Evolutionary conservation across 2,113 vertebrate species (phyloP), one percentile per base, ranked within the genome.

Genomic region (Platichthys flesus): DNA sequence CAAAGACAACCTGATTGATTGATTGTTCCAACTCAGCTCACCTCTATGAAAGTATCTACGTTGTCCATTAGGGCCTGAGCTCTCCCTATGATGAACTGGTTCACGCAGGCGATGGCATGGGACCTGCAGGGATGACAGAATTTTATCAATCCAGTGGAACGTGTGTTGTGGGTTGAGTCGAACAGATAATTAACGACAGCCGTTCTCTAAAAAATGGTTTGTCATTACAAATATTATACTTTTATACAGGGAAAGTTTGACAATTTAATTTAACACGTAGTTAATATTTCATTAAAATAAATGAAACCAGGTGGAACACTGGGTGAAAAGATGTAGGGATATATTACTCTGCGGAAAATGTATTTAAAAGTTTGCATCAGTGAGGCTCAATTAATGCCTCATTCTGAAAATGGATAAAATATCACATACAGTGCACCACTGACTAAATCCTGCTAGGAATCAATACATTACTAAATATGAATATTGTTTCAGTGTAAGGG

Each of bases 1-100:
- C 16, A 51, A 18, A 5, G 1, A 18, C 15, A 51, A 51, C 18
- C 28, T 5, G 24, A 63, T 62, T 59, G 7, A 1, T 1, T n/a
- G 9, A 9, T 12, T 2, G 28, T 40, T 8, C 5, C 49, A 15
- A 35, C 24, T 21, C 5, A 42, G 42, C 90, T 59, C 71, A 98
- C 97, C 96, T 98, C 97, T 0, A 98, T 97, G 89, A 98, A 98
- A 14, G 96, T 97, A 88, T 98, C 97, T 0, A 98, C 97, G 88
- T 98, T 96, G 81, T 98, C 97, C 97, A 98, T 98, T 60, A 98
- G 93, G 0, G 97, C 97, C 92, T 98, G 97, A 7, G 97, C 97
- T 83, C 97, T 93, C 84, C 97, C 93, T 71, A 97, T 97, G 90
- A 98, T 98, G 89, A 98, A 98, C 92, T 98, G 97, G 88, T 98